Base-by-base conservation (phyloP, 2,113 vertebrate species). In the Camelus dromedarius region DNA sequence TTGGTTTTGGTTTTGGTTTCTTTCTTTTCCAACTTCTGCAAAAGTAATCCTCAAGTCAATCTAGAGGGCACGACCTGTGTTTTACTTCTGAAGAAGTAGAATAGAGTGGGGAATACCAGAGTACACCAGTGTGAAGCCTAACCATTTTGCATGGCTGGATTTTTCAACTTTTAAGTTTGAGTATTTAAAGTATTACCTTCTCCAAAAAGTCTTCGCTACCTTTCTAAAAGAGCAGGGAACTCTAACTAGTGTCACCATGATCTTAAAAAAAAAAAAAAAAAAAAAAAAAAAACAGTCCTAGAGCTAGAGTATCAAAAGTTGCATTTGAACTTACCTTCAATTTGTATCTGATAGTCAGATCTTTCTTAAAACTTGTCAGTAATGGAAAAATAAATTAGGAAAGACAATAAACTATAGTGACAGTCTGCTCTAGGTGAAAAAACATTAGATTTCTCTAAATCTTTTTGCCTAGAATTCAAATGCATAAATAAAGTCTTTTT, bases 391-490 rank as follows among this genome's bases (percentile, higher is more conserved):
- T 35, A 54, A 46, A 19, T 38, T 64, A 80, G 16, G 24, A 60
- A 50, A 46, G 26, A 35, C n/a, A 60, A 30, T 82, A 62, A 54
- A 26, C 2, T 73, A 42, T 77, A 83, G 72, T 30, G 24, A 46
- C 19, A 81, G 3, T 88, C 83, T 94, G 2, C 64, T 92, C 19
- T 62, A n/a, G 4, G 14, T 60, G 35, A 7, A 60, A 38, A 95
- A 85, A n/a, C 2, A 77, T 28, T 46, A 48, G 20, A 54, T 89
- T 94, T 94, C 24, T 90, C 16, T 86, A 76, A 93, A 86, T 89
- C 30, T 76, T 8, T 73, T 38, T 38, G 28, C 18, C 54, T 66
- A 15, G 32, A 82, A 83, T 77, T 77, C 81, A 83, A 92, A 66
- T 62, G 8, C 60, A 67, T 26, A 85, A 32, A 79, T 24, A 64